These are phyloP conservation scores for Aelia acuminata DNA, from an alignment of 2,888 invertebrate genomes.

Conservation along the genomic window DNA sequence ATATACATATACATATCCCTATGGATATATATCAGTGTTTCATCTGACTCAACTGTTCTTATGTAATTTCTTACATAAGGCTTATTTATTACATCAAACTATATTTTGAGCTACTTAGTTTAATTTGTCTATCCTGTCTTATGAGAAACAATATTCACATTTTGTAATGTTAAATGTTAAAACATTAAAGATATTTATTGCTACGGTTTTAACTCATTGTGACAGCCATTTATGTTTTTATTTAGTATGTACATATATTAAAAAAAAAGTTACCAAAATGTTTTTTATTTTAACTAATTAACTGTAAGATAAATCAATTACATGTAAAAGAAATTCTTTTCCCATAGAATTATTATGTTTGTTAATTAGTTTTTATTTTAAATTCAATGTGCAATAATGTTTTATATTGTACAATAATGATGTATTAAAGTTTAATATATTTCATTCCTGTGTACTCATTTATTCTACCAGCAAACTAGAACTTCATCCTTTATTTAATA, in stretches of 20 bases:
- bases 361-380: conserved; percentile 17
- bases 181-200: neutral
- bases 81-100: too few relatives aligned
- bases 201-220: neutral
- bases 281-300: neutral
- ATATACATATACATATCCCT: too few relatives aligned
- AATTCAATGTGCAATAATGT: conserved; percentile 7
- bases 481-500: neutral
- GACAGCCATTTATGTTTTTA: neutral
- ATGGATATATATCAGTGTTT: neutral
- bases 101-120: neutral
- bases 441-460: neutral
- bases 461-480: neutral
- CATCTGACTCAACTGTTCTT: neutral
- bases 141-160: neutral
- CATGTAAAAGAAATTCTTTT: neutral
- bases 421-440: neutral
- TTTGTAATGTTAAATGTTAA: neutral
- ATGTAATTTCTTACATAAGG: neutral
- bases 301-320: neutral
- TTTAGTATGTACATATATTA: too few relatives aligned
- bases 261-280: conserved; percentile 6
- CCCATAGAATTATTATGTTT: neutral
- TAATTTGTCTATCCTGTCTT: neutral
- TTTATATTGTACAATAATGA: neutral